Evolutionary conservation across 2,113 vertebrate species (phyloP).

Genomic region (Peromyscus polionotus): DNA sequence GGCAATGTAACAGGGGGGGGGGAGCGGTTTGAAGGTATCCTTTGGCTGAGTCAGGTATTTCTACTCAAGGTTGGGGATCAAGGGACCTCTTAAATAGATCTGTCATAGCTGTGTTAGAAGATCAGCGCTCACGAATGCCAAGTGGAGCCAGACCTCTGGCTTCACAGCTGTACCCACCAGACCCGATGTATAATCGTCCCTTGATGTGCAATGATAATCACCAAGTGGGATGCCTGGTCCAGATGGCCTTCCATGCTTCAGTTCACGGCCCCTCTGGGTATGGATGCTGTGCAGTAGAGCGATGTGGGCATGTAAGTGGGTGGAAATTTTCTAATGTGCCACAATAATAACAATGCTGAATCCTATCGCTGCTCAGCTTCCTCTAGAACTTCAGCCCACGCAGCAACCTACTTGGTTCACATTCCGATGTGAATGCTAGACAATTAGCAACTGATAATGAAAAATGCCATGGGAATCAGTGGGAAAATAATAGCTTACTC

Average conservation of each 20-base stretch:
- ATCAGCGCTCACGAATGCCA: slow-evolving; percentile 9
- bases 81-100: slow-evolving; percentile 43
- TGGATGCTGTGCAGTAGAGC: slow-evolving; percentile 57
- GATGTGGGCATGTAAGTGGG: slow-evolving; percentile 84
- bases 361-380: slow-evolving; percentile 84
- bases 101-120: slow-evolving; percentile 27
- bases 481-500: slow-evolving; percentile 89
- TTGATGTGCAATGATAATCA: slow-evolving; percentile 58
- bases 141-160: slow-evolving; percentile 44
- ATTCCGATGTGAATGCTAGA: slow-evolving; percentile 85
- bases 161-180: slow-evolving; percentile 21
- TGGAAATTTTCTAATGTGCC: slow-evolving; percentile 87
- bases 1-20: neutral
- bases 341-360: slow-evolving; percentile 85
- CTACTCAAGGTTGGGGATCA: neutral
- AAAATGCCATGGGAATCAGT: slow-evolving; percentile 89
- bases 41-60: slow-evolving; percentile 41
- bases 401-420: slow-evolving; percentile 87
- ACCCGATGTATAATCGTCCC: slow-evolving; percentile 18
- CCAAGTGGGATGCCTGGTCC: slow-evolving; percentile 45
- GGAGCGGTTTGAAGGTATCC: slow-evolving; percentile 16
- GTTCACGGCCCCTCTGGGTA: slow-evolving; percentile 54
- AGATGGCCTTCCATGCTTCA: slow-evolving; percentile 74
- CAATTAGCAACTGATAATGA: slow-evolving; percentile 90
- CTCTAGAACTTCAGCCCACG: slow-evolving; percentile 86